A percentile compares a stretch with the other conserved stretches of the same genome.
phyloP scores from a whole-genome alignment of 2,113 vertebrate genomes.

The Leucoraja erinaceus region DNA sequence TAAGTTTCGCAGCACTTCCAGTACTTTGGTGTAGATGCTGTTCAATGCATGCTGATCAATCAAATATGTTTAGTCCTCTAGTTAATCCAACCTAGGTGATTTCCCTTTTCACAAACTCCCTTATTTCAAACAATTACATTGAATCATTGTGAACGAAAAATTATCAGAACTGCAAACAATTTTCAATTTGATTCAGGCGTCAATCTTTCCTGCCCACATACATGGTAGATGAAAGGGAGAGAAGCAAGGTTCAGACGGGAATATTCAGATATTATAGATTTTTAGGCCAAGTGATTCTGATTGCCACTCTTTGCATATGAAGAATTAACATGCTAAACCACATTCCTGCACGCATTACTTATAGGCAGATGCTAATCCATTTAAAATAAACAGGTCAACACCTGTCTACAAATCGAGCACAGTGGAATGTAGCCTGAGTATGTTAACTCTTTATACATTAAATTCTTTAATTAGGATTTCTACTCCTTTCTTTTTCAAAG shows the following conservation, averaged over 20 bases:
- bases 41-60: neutral
- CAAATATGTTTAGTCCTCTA: neutral
- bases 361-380: constrained; percentile 19
- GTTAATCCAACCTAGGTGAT: neutral
- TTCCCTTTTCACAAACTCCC: neutral
- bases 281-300: neutral
- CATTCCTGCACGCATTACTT: neutral
- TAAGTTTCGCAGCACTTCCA: constrained; percentile 50
- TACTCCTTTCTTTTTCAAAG: neutral
- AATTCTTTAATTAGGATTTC: neutral
- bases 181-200: neutral
- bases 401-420: neutral
- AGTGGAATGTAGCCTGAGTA: neutral
- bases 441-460: neutral
- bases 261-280: neutral
- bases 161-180: neutral
- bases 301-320: neutral
- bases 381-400: constrained; percentile 25
- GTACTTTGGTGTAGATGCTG: constrained; percentile 44
- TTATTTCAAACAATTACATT: neutral
- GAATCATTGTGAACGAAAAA: neutral
- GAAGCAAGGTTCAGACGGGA: neutral
- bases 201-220: neutral
- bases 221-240: neutral
- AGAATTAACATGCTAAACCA: neutral